Evolutionary conservation across 2,888 invertebrate species (phyloP), one percentile per base, ranked within the genome.

Genomic region (Sylvicola cinctus): DNA sequence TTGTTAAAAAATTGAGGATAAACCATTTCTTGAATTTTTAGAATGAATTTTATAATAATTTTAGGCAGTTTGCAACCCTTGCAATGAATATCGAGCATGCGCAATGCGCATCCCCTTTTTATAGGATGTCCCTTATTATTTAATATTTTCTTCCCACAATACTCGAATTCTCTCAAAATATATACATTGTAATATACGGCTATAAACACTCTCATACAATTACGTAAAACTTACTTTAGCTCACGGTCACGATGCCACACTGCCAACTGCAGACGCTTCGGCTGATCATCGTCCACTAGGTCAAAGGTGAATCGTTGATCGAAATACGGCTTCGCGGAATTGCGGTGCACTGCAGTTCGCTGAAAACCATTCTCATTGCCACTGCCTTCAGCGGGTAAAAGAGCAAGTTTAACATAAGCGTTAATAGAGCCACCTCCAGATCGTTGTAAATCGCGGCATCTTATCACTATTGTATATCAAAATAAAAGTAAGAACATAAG

Each of bases 181-280:
- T n/a, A n/a, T n/a, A n/a, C n/a, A n/a, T n/a, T n/a, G n/a, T n/a
- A n/a, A n/a, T n/a, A n/a, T n/a, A n/a, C n/a, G n/a, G n/a, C n/a
- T n/a, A n/a, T n/a, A n/a, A n/a, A n/a, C n/a, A n/a, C n/a, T n/a
- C n/a, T n/a, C n/a, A n/a, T n/a, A n/a, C n/a, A n/a, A n/a, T n/a
- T n/a, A 28, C 25, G 31, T 10, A 25, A 20, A 55, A 56, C 63
- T 67, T 63, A 85, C 85, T 80, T 75, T 53, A 74, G 71, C 44
- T 71, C 72, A 44, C 80, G 71, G 58, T 84, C 80, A 43, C 85
- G 63, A 53, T 84, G 84, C 85, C 85, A 85, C 31, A 83, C 81
- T 30, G 84, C 81, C 44, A 85, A 64, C 45, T 79, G 70, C 30
- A 81, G 62, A 52, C 70, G 63, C 46, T 71, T 70, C 32, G 66